A percentile compares a stretch with the other conserved stretches of the same genome.
phyloP scores from a whole-genome alignment of 2,113 vertebrate species.

The Eulemur rufifrons region DNA sequence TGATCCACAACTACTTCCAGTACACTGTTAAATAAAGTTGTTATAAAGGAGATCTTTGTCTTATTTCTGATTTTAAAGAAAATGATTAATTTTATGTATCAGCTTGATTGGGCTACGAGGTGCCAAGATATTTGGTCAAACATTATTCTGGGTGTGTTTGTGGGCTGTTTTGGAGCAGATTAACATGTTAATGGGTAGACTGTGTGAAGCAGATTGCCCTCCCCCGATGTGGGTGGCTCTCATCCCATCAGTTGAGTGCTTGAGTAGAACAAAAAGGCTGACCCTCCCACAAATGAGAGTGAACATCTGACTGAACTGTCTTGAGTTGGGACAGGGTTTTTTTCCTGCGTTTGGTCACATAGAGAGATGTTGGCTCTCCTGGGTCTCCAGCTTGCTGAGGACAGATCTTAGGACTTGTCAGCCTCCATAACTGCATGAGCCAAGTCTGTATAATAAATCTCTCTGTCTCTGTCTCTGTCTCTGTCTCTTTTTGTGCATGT shows the following conservation, averaged over 20 bases:
- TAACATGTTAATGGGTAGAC: not conserved
- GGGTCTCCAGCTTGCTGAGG: not conserved
- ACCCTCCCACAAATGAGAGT: not conserved
- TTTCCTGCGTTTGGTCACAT: not conserved
- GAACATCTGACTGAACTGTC: too few species aligned
- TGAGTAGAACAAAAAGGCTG: not conserved
- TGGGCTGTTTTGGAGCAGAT: not conserved
- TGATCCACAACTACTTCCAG: not conserved
- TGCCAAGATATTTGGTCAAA: not conserved
- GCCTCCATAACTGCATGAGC: not conserved
- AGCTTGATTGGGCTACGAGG: not conserved
- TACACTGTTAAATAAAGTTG: not conserved
- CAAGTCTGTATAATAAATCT: not conserved
- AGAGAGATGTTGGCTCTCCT: not conserved
- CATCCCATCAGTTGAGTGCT: not conserved
- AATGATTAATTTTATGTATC: not conserved
- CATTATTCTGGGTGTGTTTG: not conserved
- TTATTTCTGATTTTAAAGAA: not conserved
- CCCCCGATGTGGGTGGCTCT: not conserved
- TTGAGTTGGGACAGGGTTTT: not conserved
- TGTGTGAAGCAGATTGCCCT: not conserved
- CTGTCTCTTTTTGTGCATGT: not conserved
- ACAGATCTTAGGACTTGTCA: not conserved
- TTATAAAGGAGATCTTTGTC: not conserved
- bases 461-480: not conserved